phyloP scores from a whole-genome alignment of 2,797 vertebrate species.

The Pantherophis vulpinus region DNA sequence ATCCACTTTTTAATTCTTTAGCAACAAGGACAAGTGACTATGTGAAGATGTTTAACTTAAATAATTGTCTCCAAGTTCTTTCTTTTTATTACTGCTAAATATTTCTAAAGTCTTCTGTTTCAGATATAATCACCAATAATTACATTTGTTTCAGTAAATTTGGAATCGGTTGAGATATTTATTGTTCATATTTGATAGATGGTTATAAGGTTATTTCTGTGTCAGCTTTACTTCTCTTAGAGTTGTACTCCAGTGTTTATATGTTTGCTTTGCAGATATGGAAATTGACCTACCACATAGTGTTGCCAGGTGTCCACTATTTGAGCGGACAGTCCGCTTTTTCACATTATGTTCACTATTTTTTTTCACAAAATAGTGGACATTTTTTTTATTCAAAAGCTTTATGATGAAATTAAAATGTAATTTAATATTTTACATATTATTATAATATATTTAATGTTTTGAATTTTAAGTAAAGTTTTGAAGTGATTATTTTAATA shows the following conservation, averaged over 20 bases:
- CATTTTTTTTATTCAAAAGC: no score
- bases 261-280: background rate
- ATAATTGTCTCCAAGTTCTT: background rate
- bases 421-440: no score
- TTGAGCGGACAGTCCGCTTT: no score
- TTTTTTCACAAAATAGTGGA: no score
- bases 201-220: background rate
- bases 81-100: background rate
- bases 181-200: background rate
- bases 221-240: background rate
- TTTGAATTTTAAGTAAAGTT: no score
- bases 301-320: no score
- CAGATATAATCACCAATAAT: fast-evolving
- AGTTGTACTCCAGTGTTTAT: no score
- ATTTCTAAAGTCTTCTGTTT: background rate
- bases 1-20: background rate
- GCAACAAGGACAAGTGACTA: fast-evolving
- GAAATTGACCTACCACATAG: background rate
- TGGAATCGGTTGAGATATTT: background rate
- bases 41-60: background rate
- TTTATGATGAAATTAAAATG: no score
- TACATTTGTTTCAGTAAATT: background rate
- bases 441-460: no score
- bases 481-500: no score
- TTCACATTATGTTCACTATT: no score